Evolutionary conservation across 2,113 vertebrate species (phyloP), one percentile per base, ranked within the genome.

Genomic region (Cottus gobio): DNA sequence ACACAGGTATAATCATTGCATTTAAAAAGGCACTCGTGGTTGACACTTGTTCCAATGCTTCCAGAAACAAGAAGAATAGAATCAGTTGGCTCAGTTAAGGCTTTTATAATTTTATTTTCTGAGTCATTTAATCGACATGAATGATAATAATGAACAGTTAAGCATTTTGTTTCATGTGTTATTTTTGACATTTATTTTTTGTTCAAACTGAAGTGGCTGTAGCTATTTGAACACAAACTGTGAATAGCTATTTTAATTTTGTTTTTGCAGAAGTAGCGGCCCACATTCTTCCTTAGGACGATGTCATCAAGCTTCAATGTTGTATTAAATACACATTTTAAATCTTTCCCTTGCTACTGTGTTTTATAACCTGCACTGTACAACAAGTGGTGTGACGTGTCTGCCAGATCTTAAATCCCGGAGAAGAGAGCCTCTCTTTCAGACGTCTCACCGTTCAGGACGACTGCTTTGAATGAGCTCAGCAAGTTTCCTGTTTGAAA

Each of bases 401-500:
- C 62, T 22, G 36, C 12, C 34, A 6, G 1, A 58, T 58, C 61
- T 58, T 1, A 24, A 5, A 42, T 26, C 77, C 8, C 16, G 31
- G 15, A 9, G 15, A 50, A 50, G 30, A 71, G 5, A 74, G 11
- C 1, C 31, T 36, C 57, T 58, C 11, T 65, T 64, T 80, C 9
- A 1, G 4, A 0, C 22, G 34, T 60, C 12, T 71, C 18, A 22
- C 0, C 0, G 20, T 76, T 80, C 71, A 50, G 48, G n/a, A 34
- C 50, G 31, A 75, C 60, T 60, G 66, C 48, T 63, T 75, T 75
- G 68, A 46, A 75, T 54, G 5, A 82, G 0, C 20, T 80, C 31
- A 80, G 7, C 52, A 74, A 52, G 73, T 85, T 83, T 87, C 80
- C 80, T 87, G 44, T 76, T 34, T 79, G 68, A 79, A 54, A 39